phyloP scores from a whole-genome alignment of 2,797 vertebrate species.

The Sebastes dallii region DNA sequence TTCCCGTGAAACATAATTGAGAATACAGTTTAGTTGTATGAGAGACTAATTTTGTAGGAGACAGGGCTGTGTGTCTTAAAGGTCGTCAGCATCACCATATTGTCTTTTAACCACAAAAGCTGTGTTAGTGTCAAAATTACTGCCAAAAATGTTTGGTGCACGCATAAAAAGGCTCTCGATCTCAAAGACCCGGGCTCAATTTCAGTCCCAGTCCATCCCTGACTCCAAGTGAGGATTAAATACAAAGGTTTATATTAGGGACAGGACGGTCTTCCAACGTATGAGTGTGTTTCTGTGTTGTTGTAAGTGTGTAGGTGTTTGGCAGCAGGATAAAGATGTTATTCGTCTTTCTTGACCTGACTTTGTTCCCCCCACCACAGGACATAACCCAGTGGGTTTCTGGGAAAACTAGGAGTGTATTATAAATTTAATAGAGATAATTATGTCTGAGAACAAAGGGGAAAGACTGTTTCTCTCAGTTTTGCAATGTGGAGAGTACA shows the following conservation, averaged over 20 bases:
- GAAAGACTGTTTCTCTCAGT: not conserved
- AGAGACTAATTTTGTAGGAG: too few relatives aligned
- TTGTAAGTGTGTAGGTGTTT: constrained; percentile 1
- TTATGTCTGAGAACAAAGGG: not conserved
- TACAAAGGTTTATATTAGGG: not conserved
- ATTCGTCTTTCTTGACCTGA: not conserved
- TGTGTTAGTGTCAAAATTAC: too few relatives aligned
- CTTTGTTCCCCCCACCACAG: constrained; percentile 2
- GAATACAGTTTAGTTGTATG: too few relatives aligned
- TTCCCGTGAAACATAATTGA: too few relatives aligned
- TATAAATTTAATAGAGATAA: constrained; percentile 1
- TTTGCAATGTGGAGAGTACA: not conserved
- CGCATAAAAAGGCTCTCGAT: too few relatives aligned
- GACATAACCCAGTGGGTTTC: not conserved
- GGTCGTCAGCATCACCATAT: too few relatives aligned
- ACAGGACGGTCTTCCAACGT: not conserved
- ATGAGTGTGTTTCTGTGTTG: not conserved
- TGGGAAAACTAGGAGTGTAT: constrained; percentile 10
- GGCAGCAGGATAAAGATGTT: constrained; percentile 6
- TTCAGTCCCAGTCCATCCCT: too few relatives aligned
- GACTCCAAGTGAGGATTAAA: not conserved
- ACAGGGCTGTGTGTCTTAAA: too few relatives aligned
- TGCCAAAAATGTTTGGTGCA: too few relatives aligned
- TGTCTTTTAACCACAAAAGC: too few relatives aligned
- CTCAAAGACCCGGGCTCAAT: too few relatives aligned